These are phyloP conservation scores for Aleiodes alternator DNA, from an alignment of 2,888 invertebrate genomes.

Conservation along the genomic window DNA sequence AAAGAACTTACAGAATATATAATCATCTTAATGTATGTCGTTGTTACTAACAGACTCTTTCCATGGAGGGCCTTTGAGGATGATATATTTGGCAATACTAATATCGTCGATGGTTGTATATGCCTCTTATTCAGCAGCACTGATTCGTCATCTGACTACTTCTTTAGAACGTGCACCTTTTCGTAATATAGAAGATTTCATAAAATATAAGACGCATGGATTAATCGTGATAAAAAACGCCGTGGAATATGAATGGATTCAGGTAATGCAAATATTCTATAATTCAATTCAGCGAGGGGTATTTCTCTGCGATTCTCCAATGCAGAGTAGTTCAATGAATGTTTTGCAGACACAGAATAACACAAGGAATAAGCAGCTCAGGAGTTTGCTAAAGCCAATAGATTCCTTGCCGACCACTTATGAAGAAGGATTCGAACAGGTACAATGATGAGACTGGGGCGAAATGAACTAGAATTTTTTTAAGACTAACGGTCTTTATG, in stretches of 20 bases:
- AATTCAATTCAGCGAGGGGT: conserved; percentile 38
- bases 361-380: conserved; percentile 59
- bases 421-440: conserved; percentile 53
- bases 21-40: too few species aligned
- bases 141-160: conserved; percentile 43
- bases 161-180: conserved; percentile 60
- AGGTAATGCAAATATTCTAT: too few species aligned
- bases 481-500: too few species aligned
- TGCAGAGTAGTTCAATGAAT: too few species aligned
- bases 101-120: conserved; percentile 48
- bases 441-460: conserved; percentile 26
- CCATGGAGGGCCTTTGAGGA: conserved; percentile 56
- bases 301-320: not conserved
- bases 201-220: conserved; percentile 60
- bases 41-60: conserved; percentile 58
- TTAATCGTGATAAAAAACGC: conserved; percentile 38
- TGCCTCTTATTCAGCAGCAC: conserved; percentile 53
- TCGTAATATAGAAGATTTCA: conserved; percentile 61
- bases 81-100: conserved; percentile 60
- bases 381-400: conserved; percentile 51
- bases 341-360: conserved; percentile 51
- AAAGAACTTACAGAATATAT: too few species aligned
- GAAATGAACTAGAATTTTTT: too few species aligned
- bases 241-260: too few species aligned
- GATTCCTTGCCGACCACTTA: conserved; percentile 55